These are phyloP conservation scores for Chionodraco myersi DNA, from an alignment of 2,113 vertebrate species.

Conservation along the genomic window DNA sequence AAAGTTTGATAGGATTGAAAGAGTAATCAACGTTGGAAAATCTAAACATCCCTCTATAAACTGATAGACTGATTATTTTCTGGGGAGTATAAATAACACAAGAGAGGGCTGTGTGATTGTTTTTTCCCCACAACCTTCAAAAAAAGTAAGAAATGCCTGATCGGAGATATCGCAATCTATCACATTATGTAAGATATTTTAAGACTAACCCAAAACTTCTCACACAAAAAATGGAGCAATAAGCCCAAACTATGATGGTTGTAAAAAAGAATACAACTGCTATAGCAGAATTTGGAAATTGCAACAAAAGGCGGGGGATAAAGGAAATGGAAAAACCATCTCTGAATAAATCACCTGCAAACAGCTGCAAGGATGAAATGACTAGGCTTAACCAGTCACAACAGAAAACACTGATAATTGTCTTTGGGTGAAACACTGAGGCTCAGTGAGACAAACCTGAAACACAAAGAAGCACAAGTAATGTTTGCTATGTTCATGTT, in stretches of 20 bases:
- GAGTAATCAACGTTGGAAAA: not conserved
- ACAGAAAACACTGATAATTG: not conserved
- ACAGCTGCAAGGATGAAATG: constrained; percentile 6
- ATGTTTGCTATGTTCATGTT: not conserved
- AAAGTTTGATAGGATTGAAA: not conserved
- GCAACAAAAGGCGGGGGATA: not conserved
- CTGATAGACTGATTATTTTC: not conserved
- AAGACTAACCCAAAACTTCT: not conserved
- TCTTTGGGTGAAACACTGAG: not conserved
- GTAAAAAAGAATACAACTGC: not conserved
- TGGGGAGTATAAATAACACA: not conserved
- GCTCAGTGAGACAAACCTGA: not conserved
- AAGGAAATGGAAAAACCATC: not conserved
- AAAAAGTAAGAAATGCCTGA: not conserved
- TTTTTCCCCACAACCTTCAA: not conserved
- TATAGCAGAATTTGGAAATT: not conserved
- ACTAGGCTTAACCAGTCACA: not conserved
- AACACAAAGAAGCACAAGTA: not conserved
- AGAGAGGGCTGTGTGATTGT: not conserved
- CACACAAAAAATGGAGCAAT: not conserved
- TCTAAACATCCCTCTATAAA: not conserved
- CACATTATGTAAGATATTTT: not conserved
- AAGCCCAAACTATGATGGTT: no score
- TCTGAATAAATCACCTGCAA: not conserved
- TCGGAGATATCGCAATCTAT: not conserved